Evolutionary conservation across 2,797 vertebrate genomes (phyloP), one percentile per base, ranked within the genome.

Genomic region (Thripadectes ignobilis): DNA sequence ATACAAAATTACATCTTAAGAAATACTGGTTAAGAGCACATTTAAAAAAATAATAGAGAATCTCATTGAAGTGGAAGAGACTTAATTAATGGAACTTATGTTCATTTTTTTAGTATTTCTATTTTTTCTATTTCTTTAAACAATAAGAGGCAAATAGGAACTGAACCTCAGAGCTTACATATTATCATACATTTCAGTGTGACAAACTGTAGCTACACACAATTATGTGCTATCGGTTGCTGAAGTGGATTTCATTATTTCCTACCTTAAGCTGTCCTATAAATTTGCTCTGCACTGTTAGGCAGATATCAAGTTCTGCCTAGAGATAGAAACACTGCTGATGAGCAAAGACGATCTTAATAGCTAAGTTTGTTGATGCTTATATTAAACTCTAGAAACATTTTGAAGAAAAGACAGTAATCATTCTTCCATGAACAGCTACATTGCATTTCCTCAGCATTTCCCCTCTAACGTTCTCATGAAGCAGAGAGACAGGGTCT

Each of bases 251-350:
- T 92, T 92, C 69, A 63, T 95, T 93, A 79, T 84, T 95, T 90
- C 77, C 90, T 88, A 94, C 94, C 93, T 93, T 94, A 92, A 95
- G 74, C 85, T 93, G 83, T 81, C 74, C 93, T 86, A 83, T 84
- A 86, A 93, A 87, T 95, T 94, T 95, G 69, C 85, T 95, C 55
- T 88, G 92, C 74, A 14, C 85, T 82, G 73, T 81, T 95, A 88
- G 92, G 74, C 88, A 93, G 89, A 62, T 76, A 86, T 4, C 88
- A 84, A 49, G 83, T 68, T 93, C 77, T 0, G 1, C 76, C 80
- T 81, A 62, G 88, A 95, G 85, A 95, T 5, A 88, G 83, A 84
- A 91, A 84, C 46, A 54, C 69, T 75, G 62, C 62, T 88, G 88
- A 74, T 59, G 83, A 92, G 73, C 73, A 86, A 78, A 81, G 58